A percentile compares a stretch with the other conserved stretches of the same genome.
phyloP scores from a whole-genome alignment of 2,113 vertebrate genomes.

The Promerops cafer region DNA sequence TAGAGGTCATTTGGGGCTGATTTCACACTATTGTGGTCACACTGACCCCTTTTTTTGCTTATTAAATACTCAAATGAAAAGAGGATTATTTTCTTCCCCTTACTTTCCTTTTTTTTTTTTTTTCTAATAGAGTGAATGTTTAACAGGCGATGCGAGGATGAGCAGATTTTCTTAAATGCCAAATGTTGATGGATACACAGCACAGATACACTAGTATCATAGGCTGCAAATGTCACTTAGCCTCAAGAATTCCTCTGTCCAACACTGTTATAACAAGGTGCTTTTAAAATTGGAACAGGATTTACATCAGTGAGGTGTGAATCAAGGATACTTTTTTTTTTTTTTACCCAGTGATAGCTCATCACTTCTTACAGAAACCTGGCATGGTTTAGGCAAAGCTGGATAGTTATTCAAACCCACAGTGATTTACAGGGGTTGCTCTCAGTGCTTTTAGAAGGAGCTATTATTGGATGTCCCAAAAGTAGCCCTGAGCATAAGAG shows the following conservation, averaged over 20 bases:
- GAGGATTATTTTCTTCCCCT: background rate
- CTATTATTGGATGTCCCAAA: constrained; percentile 13
- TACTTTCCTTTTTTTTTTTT: background rate
- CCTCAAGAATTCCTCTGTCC: constrained; percentile 58
- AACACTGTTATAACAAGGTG: constrained; percentile 62
- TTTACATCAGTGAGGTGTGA: constrained; percentile 56
- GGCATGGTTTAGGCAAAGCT: constrained; percentile 26
- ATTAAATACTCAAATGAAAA: background rate
- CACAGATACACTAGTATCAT: constrained; percentile 41
- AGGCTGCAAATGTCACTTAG: constrained; percentile 63
- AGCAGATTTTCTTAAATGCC: constrained; percentile 65
- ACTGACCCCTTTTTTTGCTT: background rate
- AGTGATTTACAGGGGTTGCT: constrained; percentile 21
- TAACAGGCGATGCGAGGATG: constrained; percentile 40
- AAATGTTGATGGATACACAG: constrained; percentile 58
- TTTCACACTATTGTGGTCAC: background rate
- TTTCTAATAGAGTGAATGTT: constrained; percentile 24
- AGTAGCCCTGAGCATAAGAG: constrained; percentile 17
- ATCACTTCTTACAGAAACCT: constrained; percentile 51
- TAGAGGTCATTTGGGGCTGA: constrained; percentile 7
- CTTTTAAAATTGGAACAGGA: constrained; percentile 53
- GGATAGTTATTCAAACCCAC: background rate
- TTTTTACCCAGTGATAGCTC: constrained; percentile 18
- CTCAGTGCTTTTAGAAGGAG: background rate
- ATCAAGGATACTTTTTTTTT: background rate